These are phyloP conservation scores for Pelusios castaneus DNA, from an alignment of 2,113 vertebrate genomes.

Conservation along the genomic window DNA sequence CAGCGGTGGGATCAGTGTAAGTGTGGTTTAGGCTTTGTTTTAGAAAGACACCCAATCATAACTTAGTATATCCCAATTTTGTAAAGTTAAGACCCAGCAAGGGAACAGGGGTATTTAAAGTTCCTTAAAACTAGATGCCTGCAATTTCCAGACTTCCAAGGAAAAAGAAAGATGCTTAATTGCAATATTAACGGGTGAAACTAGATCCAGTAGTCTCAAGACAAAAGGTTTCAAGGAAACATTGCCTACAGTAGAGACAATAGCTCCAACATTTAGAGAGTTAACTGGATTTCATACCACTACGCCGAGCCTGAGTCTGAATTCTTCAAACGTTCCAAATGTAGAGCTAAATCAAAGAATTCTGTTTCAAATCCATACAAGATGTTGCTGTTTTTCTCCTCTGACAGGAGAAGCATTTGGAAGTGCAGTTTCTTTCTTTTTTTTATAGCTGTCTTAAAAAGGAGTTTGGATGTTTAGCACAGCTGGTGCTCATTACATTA, in stretches of 20 bases:
- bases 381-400: conserved; percentile 83
- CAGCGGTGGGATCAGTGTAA: background rate
- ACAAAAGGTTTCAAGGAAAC: conserved; percentile 46
- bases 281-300: conserved; percentile 58
- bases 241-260: conserved; percentile 24
- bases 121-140: conserved; percentile 58
- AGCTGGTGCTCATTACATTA: conserved; percentile 93
- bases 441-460: conserved; percentile 91
- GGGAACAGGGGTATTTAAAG: conserved; percentile 55
- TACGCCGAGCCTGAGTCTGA: conserved; percentile 61
- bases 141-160: conserved; percentile 39
- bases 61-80: conserved; percentile 46
- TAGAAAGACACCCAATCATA: conserved; percentile 13
- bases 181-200: conserved; percentile 15
- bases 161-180: conserved; percentile 6
- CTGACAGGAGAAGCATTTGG: conserved; percentile 85
- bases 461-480: conserved; percentile 90
- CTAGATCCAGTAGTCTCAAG: conserved; percentile 24
- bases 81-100: conserved; percentile 25
- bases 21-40: conserved; percentile 27
- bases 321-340: conserved; percentile 78
- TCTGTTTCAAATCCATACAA: conserved; percentile 83
- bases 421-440: conserved; percentile 84
- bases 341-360: conserved; percentile 84
- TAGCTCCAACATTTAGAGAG: conserved; percentile 67